Conservation (phyloP, 35 echinoderm and acorn worm genomes). For the Ophiothrix spiculata region DNA sequence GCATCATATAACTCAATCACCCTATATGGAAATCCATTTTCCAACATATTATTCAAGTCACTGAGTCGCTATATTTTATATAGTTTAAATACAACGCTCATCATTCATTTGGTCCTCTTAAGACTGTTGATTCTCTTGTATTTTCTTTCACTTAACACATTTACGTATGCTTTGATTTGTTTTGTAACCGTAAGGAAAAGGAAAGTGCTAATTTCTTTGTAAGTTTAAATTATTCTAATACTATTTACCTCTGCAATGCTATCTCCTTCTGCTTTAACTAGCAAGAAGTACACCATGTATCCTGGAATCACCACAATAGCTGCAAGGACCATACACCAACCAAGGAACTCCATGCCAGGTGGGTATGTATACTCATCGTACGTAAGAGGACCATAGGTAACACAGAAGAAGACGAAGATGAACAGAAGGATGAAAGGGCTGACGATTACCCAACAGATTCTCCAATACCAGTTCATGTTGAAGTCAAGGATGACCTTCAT, state of each 20-base stretch:
- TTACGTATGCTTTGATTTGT: neutral
- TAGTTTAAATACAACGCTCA: no score
- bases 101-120: neutral
- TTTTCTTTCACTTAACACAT: neutral
- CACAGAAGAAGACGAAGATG: slow-evolving; percentile 56
- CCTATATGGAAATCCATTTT: no score
- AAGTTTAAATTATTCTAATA: no score
- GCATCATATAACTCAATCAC: no score
- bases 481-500: slow-evolving; percentile 29
- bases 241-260: neutral
- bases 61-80: neutral
- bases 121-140: neutral
- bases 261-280: neutral
- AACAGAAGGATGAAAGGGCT: slow-evolving; percentile 7
- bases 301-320: slow-evolving; percentile 1
- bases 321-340: slow-evolving; percentile 38
- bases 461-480: slow-evolving; percentile 32
- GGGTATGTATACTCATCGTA: slow-evolving; percentile 28
- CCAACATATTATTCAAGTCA: neutral
- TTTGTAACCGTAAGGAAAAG: neutral
- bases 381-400: slow-evolving; percentile 28
- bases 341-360: neutral
- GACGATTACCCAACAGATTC: slow-evolving; percentile 20
- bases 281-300: neutral
- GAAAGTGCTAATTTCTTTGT: neutral